phyloP scores from a whole-genome alignment of 1,140 invertebrate species.

The Procambarus virginalis region DNA sequence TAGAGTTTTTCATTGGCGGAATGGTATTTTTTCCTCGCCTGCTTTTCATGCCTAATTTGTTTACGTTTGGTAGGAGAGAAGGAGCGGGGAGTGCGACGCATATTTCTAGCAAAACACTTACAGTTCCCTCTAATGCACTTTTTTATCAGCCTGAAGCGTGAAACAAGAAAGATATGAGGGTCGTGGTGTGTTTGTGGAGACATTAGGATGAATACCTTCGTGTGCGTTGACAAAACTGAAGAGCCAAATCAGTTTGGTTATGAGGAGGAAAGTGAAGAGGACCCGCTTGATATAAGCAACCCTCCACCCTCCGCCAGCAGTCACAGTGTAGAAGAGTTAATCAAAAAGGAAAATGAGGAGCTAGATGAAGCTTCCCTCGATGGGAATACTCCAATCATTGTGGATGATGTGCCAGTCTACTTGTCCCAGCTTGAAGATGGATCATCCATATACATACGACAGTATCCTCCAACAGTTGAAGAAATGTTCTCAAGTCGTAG shows the following conservation, averaged over 20 bases:
- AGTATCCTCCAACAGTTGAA: constrained; percentile 18
- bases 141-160: background rate
- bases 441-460: constrained; percentile 20
- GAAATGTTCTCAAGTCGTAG: background rate
- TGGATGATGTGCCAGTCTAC: constrained; percentile 37
- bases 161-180: background rate
- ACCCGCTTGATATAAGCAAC: background rate
- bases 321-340: background rate
- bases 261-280: background rate
- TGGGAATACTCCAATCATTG: constrained; percentile 2
- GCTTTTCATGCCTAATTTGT: background rate
- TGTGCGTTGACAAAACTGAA: constrained; percentile 3
- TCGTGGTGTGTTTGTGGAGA: background rate
- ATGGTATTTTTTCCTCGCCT: background rate
- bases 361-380: background rate
- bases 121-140: no score
- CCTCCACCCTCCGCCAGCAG: background rate
- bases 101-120: background rate
- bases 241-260: background rate
- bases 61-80: background rate
- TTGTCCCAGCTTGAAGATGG: constrained; percentile 6
- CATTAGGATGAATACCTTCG: constrained; percentile 15
- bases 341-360: background rate
- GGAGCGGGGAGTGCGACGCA: background rate
- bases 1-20: background rate